These are phyloP conservation scores for Rutpela maculata DNA, from an alignment of 2,888 invertebrate species.

Conservation along the genomic window DNA sequence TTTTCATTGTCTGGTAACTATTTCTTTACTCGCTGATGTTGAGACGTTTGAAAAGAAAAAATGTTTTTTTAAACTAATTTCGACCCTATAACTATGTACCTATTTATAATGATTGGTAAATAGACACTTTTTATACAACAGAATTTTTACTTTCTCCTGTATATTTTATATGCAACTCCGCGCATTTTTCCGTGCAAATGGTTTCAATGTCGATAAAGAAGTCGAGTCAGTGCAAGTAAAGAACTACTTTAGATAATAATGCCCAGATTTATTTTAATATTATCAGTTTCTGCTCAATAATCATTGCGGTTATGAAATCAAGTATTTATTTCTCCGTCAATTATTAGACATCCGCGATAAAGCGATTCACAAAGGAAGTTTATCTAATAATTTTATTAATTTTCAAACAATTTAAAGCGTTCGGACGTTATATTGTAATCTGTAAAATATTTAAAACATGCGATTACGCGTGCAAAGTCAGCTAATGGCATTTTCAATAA, in stretches of 20 bases:
- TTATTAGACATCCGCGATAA: slow-evolving; percentile 31
- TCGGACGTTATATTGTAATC: slow-evolving; percentile 36
- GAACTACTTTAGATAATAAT: background rate
- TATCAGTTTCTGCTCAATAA: no score
- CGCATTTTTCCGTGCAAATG: background rate
- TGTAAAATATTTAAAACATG: slow-evolving; percentile 39
- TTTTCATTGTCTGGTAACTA: no score
- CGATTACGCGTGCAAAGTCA: slow-evolving; percentile 37
- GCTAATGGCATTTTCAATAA: slow-evolving; percentile 35
- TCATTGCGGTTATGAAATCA: no score
- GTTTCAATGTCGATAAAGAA: background rate
- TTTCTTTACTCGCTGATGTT: no score
- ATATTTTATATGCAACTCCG: no score
- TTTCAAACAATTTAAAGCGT: slow-evolving; percentile 31
- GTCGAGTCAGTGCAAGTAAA: background rate
- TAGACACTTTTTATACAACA: no score
- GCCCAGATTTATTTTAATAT: no score
- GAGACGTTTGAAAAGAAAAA: no score
- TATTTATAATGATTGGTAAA: no score
- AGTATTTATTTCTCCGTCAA: background rate
- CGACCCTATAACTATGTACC: no score
- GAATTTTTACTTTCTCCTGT: no score
- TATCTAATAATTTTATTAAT: slow-evolving; percentile 23
- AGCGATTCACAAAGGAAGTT: slow-evolving; percentile 25
- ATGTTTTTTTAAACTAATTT: no score